Conservation (phyloP, 2,888 invertebrate genomes). For the Cheilosia vernalis region DNA sequence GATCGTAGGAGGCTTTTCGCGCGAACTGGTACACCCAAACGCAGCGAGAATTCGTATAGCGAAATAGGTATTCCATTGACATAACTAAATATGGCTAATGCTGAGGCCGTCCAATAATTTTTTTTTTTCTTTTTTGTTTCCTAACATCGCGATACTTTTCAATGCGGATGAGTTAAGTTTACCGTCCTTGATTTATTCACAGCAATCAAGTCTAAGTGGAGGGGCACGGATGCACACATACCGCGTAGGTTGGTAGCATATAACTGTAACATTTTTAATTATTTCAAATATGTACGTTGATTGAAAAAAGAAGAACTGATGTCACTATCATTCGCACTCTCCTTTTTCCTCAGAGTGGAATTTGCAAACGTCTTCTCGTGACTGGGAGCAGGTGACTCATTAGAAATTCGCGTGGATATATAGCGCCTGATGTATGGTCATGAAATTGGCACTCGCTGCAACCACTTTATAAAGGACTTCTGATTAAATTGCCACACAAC, state of each 20-base stretch:
- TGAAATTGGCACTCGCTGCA: constrained; percentile 16
- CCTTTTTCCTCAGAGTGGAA: constrained; percentile 48
- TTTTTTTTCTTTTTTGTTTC: not conserved
- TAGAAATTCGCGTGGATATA: constrained; percentile 13
- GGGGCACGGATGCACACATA: not conserved
- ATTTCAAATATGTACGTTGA: not conserved
- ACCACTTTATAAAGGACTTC: constrained; percentile 44
- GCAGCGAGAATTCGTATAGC: constrained; percentile 24
- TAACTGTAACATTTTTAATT: constrained; percentile 17
- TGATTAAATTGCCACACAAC: constrained; percentile 21
- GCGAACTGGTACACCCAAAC: constrained; percentile 49
- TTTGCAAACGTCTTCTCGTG: constrained; percentile 14
- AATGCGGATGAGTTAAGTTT: constrained; percentile 35
- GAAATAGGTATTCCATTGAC: constrained; percentile 55
- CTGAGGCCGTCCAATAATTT: constrained; percentile 13
- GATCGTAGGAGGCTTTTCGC: constrained; percentile 52
- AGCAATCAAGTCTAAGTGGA: constrained; percentile 32
- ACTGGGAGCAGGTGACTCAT: constrained; percentile 42
- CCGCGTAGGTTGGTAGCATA: not conserved
- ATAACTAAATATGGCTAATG: constrained; percentile 60
- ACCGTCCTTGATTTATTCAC: constrained; percentile 36
- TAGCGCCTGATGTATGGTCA: not conserved
- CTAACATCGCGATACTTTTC: constrained; percentile 23
- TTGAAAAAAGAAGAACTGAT: constrained; percentile 17
- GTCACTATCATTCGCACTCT: constrained; percentile 25